Evolutionary conservation across 2,113 vertebrate genomes (phyloP).

Genomic region (Cololabis saira): DNA sequence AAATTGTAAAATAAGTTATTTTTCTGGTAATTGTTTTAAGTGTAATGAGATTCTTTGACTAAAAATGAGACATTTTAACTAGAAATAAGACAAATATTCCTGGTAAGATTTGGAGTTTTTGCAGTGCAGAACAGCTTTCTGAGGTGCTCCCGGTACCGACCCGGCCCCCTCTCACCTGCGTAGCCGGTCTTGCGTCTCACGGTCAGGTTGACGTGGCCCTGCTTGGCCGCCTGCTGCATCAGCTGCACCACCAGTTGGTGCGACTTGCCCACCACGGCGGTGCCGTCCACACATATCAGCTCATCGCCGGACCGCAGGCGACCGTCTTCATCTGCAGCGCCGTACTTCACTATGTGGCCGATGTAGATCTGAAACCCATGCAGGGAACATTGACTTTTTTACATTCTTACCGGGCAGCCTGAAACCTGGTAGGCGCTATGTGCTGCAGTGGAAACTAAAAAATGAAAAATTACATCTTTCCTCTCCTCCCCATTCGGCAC

Average conservation of each 20-base stretch:
- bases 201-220: conserved; percentile 97
- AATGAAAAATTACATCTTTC: no score
- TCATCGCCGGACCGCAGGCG: conserved; percentile 96
- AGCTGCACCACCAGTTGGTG: conserved; percentile 98
- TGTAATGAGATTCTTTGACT: no score
- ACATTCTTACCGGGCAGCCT: no score
- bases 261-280: conserved; percentile 95
- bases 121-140: no score
- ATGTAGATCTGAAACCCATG: conserved; percentile 90
- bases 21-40: no score
- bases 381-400: background rate
- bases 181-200: conserved; percentile 94
- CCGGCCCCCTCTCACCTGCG: conserved; percentile 81
- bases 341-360: conserved; percentile 97
- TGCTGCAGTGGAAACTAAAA: no score
- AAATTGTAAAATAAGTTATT: no score
- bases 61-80: no score
- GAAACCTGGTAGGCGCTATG: no score
- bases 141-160: background rate
- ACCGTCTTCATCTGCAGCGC: conserved; percentile 95
- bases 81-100: no score
- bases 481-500: no score
- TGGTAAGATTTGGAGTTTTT: no score
- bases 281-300: conserved; percentile 96
- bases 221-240: conserved; percentile 99